A percentile compares a stretch with the other conserved stretches of the same genome.
phyloP scores from a whole-genome alignment of 2,797 vertebrate genomes.

The Fistularia tabacaria region DNA sequence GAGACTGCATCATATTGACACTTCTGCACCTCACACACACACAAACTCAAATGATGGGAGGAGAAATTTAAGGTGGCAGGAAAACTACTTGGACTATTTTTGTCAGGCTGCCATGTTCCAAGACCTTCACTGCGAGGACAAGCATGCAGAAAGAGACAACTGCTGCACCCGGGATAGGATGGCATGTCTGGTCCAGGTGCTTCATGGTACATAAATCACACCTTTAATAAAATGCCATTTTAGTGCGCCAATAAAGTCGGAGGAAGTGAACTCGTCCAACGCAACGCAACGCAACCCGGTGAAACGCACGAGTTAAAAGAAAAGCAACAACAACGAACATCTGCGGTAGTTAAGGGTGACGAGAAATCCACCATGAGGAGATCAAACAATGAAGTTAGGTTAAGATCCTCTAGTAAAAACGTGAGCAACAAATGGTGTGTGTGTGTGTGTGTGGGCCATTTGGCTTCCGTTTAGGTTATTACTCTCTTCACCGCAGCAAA shows the following conservation, averaged over 20 bases:
- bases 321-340: conserved; percentile 23
- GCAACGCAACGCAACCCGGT: too few species aligned
- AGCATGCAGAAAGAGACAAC: not conserved
- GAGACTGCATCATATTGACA: conserved; percentile 39
- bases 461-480: conserved; percentile 48
- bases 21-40: conserved; percentile 17
- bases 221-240: conserved; percentile 3
- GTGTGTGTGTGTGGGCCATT: conserved; percentile 34
- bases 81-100: conserved; percentile 6
- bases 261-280: conserved; percentile 3
- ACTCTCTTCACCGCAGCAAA: conserved; percentile 57
- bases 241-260: conserved; percentile 2
- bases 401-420: conserved; percentile 29
- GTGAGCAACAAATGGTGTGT: conserved; percentile 50
- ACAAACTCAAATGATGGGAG: conserved; percentile 6
- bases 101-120: not conserved
- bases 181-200: conserved; percentile 23
- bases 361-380: conserved; percentile 43
- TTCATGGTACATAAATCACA: conserved; percentile 33
- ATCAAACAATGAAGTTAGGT: conserved; percentile 35
- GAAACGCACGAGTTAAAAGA: not conserved
- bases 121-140: not conserved
- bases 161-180: conserved; percentile 21
- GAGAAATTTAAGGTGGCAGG: conserved; percentile 8
- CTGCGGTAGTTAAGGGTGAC: conserved; percentile 39